phyloP scores from a whole-genome alignment of 2,888 invertebrate genomes.

The Troglohyphantes excavatus region DNA sequence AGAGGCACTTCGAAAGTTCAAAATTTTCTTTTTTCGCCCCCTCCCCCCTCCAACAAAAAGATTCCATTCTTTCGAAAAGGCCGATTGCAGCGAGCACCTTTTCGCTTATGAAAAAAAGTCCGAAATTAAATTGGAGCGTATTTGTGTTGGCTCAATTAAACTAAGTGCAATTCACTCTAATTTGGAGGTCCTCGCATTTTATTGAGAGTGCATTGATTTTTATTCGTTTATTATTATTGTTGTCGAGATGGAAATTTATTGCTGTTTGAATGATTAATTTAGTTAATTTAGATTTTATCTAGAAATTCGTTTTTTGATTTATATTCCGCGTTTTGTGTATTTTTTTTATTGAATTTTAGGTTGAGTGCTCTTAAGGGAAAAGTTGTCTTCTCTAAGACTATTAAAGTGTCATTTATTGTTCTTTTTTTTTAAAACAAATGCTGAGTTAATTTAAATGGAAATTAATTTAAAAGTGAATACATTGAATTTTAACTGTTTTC shows the following conservation, averaged over 20 bases:
- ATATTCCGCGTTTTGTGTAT: not conserved
- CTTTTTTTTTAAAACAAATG: too few species aligned
- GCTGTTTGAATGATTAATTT: not conserved
- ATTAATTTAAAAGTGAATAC: too few species aligned
- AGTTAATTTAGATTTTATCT: conserved; percentile 1
- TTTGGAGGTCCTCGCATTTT: not conserved
- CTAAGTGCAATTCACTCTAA: conserved; percentile 53
- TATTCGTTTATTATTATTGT: too few species aligned
- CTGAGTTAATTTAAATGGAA: too few species aligned
- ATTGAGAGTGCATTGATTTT: too few species aligned
- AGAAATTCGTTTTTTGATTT: not conserved
- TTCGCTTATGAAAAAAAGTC: conserved; percentile 31
- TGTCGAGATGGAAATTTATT: too few species aligned
- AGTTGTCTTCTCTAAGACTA: too few species aligned
- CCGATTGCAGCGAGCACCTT: conserved; percentile 1
- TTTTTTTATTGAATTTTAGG: too few species aligned
- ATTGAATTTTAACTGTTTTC: too few species aligned
- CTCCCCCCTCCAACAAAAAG: not conserved
- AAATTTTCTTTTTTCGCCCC: not conserved
- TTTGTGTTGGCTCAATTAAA: conserved; percentile 60
- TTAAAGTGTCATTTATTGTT: too few species aligned
- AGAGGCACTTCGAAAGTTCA: not conserved
- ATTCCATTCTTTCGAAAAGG: not conserved
- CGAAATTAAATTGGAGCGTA: conserved; percentile 42
- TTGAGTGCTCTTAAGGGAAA: too few species aligned